These are phyloP conservation scores for Rhopalosiphum nymphaeae DNA, from an alignment of 2,888 invertebrate species.

Conservation along the genomic window DNA sequence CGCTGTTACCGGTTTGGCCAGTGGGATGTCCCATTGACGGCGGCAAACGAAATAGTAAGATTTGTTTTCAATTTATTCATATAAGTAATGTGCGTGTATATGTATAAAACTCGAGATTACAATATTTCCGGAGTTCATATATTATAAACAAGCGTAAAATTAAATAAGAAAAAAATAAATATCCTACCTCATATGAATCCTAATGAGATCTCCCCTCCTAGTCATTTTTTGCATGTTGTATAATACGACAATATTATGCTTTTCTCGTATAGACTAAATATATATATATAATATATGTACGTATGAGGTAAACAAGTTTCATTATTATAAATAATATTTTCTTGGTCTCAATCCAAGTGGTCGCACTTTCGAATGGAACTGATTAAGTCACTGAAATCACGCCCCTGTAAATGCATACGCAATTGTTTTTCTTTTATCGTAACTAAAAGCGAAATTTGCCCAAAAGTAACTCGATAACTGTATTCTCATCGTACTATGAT, in stretches of 20 bases:
- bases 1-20: slow-evolving; percentile 47
- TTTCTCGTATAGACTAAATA: neutral
- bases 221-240: neutral
- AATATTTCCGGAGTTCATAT: slow-evolving; percentile 51
- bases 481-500: neutral
- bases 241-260: neutral
- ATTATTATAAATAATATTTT: slow-evolving; percentile 18
- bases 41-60: slow-evolving; percentile 26
- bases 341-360: slow-evolving; percentile 31
- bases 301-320: slow-evolving; percentile 30
- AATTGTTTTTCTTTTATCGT: neutral
- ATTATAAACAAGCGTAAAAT: slow-evolving; percentile 46
- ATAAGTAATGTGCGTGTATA: neutral
- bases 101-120: slow-evolving; percentile 4
- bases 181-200: neutral
- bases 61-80: slow-evolving; percentile 49
- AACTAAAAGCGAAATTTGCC: slow-evolving; percentile 14
- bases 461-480: neutral
- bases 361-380: slow-evolving; percentile 37
- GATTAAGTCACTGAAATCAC: neutral
- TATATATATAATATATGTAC: too few species aligned
- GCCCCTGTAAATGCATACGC: neutral
- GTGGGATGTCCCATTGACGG: slow-evolving; percentile 54
- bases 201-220: neutral
- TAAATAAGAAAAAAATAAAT: slow-evolving; percentile 28